Evolutionary conservation across 2,797 vertebrate species (phyloP).

Genomic region (Calcarius lapponicus): DNA sequence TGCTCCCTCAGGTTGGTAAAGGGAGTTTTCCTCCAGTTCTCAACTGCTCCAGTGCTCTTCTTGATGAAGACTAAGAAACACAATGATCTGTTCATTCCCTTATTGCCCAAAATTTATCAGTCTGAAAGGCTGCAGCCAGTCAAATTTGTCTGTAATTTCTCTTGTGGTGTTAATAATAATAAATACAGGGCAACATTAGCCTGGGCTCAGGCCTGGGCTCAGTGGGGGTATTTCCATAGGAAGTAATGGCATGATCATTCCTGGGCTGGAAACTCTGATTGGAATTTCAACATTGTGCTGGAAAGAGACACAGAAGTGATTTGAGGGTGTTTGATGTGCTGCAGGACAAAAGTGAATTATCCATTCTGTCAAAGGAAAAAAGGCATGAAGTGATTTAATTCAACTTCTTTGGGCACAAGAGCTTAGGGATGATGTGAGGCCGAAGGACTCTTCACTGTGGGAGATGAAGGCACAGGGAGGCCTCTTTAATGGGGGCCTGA

Average conservation of each 20-base stretch:
- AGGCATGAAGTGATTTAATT: not conserved
- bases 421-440: not conserved
- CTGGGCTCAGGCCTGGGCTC: not conserved
- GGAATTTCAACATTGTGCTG: not conserved
- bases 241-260: not conserved
- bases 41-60: not conserved
- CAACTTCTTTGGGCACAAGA: not conserved
- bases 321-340: not conserved
- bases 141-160: not conserved
- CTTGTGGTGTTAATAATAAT: not conserved
- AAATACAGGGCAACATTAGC: not conserved
- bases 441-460: not conserved
- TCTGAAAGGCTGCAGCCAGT: not conserved
- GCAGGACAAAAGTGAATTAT: not conserved
- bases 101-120: not conserved
- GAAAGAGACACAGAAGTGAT: not conserved
- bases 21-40: not conserved
- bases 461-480: not conserved
- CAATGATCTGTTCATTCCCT: not conserved
- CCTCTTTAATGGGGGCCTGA: not conserved
- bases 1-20: not conserved
- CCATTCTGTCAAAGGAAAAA: not conserved
- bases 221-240: not conserved
- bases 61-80: not conserved
- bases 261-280: not conserved